A percentile compares a stretch with the other conserved stretches of the same genome.
phyloP scores from a whole-genome alignment of 2,888 invertebrate species.

The Papilio gigon region DNA sequence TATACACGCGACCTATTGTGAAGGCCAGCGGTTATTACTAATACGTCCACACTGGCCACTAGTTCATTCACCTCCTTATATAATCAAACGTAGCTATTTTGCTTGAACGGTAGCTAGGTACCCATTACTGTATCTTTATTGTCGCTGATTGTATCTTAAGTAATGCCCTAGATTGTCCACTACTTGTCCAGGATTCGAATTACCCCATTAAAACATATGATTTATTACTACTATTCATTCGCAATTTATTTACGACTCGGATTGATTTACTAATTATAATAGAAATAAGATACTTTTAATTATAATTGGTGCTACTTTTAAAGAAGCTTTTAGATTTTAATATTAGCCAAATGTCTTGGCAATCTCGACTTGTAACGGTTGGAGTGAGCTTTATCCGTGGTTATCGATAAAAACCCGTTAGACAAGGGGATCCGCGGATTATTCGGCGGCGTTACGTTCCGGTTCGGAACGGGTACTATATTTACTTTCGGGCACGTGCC shows the following conservation, averaged over 20 bases:
- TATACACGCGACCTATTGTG: slow-evolving; percentile 34
- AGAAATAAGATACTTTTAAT: neutral
- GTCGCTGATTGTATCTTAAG: slow-evolving; percentile 26
- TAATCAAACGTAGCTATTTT: slow-evolving; percentile 40
- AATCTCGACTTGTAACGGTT: neutral
- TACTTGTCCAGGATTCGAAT: slow-evolving; percentile 4
- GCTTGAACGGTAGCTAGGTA: slow-evolving; percentile 35
- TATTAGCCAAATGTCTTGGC: neutral
- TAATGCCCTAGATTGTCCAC: slow-evolving; percentile 15
- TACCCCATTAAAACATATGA: slow-evolving; percentile 12
- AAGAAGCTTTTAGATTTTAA: neutral
- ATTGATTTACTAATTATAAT: neutral
- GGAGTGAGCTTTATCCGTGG: neutral
- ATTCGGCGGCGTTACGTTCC: slow-evolving; percentile 61
- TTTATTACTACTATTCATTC: slow-evolving; percentile 3
- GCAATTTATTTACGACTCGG: neutral
- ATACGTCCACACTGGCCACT: slow-evolving; percentile 35
- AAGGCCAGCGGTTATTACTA: slow-evolving; percentile 41
- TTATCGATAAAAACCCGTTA: slow-evolving; percentile 35
- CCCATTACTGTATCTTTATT: slow-evolving; percentile 29
- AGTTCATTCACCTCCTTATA: slow-evolving; percentile 41
- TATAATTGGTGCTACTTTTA: too few relatives aligned
- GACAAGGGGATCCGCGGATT: slow-evolving; percentile 28
- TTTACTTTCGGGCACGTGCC: slow-evolving; percentile 81
- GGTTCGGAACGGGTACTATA: slow-evolving; percentile 70